A percentile compares a stretch with the other conserved stretches of the same genome.
Evolutionary conservation across 2,888 invertebrate species (phyloP).

Genomic region (Notodonta ziczac): DNA sequence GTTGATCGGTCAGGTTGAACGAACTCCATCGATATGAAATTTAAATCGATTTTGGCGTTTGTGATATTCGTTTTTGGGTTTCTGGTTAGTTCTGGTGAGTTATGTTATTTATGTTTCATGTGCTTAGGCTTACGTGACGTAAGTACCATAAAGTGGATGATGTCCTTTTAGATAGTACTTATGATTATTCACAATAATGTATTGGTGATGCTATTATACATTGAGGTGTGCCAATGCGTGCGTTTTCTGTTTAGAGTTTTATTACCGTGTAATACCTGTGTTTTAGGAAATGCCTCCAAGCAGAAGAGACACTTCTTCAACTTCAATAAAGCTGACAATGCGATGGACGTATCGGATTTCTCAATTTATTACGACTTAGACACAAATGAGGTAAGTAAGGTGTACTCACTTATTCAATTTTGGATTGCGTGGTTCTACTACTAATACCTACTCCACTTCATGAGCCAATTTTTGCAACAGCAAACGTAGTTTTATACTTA

Average conservation of each 20-base stretch:
- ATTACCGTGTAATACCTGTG: not conserved
- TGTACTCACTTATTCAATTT: not conserved
- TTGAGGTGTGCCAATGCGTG: no score
- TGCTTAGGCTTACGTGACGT: not conserved
- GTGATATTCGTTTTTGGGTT: conserved; percentile 47
- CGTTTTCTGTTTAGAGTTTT: not conserved
- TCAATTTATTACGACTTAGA: conserved; percentile 76
- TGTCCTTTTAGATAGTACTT: no score
- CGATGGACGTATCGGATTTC: conserved; percentile 77
- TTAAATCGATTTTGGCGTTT: conserved; percentile 52
- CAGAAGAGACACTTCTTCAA: conserved; percentile 38
- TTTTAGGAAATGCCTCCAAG: conserved; percentile 30
- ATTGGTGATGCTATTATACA: not conserved
- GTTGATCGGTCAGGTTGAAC: conserved; percentile 48
- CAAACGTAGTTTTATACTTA: no score
- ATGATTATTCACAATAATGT: not conserved
- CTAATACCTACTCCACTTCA: no score
- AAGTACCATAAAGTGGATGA: not conserved
- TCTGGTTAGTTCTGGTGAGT: conserved; percentile 53
- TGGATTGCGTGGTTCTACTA: not conserved
- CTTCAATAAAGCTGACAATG: conserved; percentile 51
- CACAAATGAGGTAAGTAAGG: conserved; percentile 68
- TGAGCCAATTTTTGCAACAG: no score
- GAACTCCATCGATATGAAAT: conserved; percentile 61
- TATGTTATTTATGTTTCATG: conserved; percentile 5